phyloP scores from a whole-genome alignment of 2,797 vertebrate genomes.

The Morelia viridis region DNA sequence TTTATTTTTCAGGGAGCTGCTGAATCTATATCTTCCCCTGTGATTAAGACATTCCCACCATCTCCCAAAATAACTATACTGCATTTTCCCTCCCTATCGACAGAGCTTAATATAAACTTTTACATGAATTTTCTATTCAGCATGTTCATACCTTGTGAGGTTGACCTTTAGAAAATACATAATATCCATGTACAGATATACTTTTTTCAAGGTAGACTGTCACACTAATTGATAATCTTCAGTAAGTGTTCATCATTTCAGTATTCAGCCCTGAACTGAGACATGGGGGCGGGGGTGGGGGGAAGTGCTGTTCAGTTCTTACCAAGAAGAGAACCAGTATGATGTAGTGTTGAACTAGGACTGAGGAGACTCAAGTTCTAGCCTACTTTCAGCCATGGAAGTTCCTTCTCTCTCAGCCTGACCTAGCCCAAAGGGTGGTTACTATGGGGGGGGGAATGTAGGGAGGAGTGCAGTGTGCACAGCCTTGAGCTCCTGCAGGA shows the following conservation, averaged over 20 bases:
- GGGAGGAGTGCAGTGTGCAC: not conserved
- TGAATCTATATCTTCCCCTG: not conserved
- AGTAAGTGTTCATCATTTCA: not conserved
- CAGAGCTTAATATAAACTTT: slow-evolving; percentile 22
- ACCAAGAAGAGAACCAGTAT: not conserved
- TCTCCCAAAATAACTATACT: not conserved
- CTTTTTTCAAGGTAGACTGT: not conserved
- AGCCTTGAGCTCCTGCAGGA: not conserved
- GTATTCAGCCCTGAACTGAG: not conserved
- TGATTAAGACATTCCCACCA: not conserved
- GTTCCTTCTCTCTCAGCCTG: not conserved
- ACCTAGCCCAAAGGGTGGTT: not conserved
- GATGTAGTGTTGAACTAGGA: not conserved
- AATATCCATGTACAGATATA: not conserved
- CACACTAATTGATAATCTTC: not conserved
- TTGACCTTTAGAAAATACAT: slow-evolving; percentile 6
- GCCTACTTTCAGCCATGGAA: not conserved
- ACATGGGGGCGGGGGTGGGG: no score
- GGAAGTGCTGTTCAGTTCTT: not conserved
- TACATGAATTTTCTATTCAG: slow-evolving; percentile 4
- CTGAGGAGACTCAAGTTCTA: not conserved
- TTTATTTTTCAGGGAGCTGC: not conserved
- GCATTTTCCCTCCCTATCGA: not conserved
- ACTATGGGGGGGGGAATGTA: not conserved
- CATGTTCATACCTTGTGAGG: not conserved